A percentile compares a stretch with the other conserved stretches of the same genome.
phyloP scores from a whole-genome alignment of 2,113 vertebrate species.

The Chionis minor region DNA sequence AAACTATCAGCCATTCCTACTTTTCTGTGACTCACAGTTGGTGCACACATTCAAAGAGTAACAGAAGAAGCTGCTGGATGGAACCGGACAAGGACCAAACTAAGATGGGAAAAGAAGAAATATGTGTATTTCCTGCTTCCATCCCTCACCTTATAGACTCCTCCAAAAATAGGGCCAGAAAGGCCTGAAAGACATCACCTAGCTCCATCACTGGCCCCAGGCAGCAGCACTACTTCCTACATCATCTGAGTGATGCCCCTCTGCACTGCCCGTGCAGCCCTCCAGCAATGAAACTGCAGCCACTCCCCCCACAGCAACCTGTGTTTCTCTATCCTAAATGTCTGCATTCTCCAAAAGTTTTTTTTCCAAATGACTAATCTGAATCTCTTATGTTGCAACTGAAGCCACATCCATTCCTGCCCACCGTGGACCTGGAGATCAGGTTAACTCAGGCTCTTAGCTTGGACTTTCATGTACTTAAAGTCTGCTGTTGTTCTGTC shows the following conservation, averaged over 20 bases:
- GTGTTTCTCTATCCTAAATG: not conserved
- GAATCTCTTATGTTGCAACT: not conserved
- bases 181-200: not conserved
- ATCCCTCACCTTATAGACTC: not conserved
- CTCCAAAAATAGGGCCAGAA: not conserved
- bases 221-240: not conserved
- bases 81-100: not conserved
- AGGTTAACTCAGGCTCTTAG: not conserved
- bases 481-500: not conserved
- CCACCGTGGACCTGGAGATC: not conserved
- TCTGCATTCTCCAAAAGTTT: not conserved
- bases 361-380: not conserved
- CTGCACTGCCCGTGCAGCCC: not conserved
- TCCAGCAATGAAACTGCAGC: not conserved
- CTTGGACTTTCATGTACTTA: not conserved
- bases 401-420: not conserved
- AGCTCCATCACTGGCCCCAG: rapidly evolving
- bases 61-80: not conserved
- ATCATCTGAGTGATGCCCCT: not conserved
- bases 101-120: not conserved
- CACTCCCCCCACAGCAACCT: not conserved
- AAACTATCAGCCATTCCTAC: not conserved
- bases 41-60: not conserved
- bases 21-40: not conserved
- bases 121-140: not conserved